Evolutionary conservation across 2,113 vertebrate species (phyloP).

Genomic region (Tragulus kanchil): DNA sequence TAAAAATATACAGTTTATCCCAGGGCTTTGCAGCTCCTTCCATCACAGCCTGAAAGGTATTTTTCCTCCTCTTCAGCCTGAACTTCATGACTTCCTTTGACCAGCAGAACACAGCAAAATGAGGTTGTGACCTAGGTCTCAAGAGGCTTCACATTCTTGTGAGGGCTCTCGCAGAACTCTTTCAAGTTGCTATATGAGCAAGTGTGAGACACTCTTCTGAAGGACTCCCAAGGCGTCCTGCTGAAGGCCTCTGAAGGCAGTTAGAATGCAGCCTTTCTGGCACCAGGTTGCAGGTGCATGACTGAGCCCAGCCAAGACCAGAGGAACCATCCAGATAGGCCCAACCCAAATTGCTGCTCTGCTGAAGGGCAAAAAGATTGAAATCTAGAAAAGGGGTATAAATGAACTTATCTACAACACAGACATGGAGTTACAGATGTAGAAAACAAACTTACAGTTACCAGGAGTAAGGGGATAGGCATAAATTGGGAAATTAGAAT

Average conservation of each 20-base stretch:
- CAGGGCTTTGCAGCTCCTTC: neutral
- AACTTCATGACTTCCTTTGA: neutral
- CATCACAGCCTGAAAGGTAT: neutral
- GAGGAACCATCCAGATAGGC: neutral
- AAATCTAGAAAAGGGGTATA: neutral
- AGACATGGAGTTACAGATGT: neutral
- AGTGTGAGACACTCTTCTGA: neutral
- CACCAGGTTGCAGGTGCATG: neutral
- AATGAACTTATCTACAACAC: neutral
- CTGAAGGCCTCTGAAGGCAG: neutral
- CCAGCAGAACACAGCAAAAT: neutral
- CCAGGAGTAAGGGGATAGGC: neutral
- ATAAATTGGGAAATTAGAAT: neutral
- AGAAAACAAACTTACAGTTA: neutral
- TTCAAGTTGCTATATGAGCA: neutral
- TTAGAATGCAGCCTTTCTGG: neutral
- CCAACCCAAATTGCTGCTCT: accelerated
- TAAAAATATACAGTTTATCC: neutral
- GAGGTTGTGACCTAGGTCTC: neutral
- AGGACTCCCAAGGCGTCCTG: neutral
- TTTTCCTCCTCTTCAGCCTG: neutral
- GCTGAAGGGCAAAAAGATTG: too few relatives aligned
- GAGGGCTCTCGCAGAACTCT: neutral
- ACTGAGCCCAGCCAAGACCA: neutral
- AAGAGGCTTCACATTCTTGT: neutral